These are phyloP conservation scores for Dolichomitus sp. DNA, from an alignment of 2,888 invertebrate genomes.

Conservation along the genomic window DNA sequence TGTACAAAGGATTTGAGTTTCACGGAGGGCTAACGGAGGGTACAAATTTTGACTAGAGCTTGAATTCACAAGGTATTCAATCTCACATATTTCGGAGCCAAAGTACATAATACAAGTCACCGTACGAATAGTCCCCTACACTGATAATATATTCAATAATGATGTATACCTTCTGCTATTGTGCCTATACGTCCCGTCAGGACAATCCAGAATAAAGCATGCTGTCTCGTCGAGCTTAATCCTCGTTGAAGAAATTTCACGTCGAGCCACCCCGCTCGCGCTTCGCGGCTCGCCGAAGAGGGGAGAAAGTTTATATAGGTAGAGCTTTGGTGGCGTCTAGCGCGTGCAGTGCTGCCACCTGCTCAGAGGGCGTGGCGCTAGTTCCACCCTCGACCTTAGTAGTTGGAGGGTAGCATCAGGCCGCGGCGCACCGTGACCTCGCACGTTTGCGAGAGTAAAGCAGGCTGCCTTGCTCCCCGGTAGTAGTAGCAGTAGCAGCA, in stretches of 20 bases:
- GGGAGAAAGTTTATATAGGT: background rate
- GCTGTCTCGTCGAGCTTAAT: background rate
- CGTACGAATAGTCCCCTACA: background rate
- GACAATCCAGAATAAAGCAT: background rate
- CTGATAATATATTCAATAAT: background rate
- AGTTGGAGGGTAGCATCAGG: slow-evolving; percentile 80
- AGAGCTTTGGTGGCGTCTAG: slow-evolving; percentile 10
- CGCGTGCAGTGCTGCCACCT: slow-evolving; percentile 76
- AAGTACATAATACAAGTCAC: background rate
- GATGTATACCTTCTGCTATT: background rate
- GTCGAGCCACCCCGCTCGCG: background rate
- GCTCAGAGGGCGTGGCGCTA: slow-evolving; percentile 83
- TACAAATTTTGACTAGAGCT: too few relatives aligned
- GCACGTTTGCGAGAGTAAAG: slow-evolving; percentile 56
- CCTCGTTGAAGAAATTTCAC: background rate
- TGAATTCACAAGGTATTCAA: background rate
- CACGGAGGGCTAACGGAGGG: too few relatives aligned
- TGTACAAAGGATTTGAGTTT: too few relatives aligned
- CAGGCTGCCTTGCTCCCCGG: slow-evolving; percentile 45
- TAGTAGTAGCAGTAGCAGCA: slow-evolving; percentile 46
- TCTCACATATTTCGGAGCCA: background rate
- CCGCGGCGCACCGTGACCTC: slow-evolving; percentile 75
- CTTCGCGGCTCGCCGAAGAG: background rate
- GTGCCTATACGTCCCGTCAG: background rate
- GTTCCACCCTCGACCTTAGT: slow-evolving; percentile 73